Conservation (phyloP, 35 echinoderm and acorn worm species). For the Nesometra sesokonis region DNA sequence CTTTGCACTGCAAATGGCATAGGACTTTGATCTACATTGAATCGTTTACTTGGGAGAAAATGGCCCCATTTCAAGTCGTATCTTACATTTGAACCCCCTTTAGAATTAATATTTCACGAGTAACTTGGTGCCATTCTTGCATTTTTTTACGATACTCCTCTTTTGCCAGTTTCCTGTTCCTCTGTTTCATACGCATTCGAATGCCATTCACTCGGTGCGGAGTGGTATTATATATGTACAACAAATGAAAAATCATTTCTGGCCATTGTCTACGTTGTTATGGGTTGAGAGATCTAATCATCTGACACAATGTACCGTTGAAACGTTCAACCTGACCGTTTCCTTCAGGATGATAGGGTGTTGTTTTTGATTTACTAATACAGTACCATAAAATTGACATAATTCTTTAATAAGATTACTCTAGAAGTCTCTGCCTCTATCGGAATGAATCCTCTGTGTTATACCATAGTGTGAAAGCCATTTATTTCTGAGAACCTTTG, state of each 20-base stretch:
- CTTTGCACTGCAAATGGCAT: too few relatives aligned
- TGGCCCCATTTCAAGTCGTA: too few relatives aligned
- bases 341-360: slow-evolving; percentile 28
- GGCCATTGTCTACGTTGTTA: not conserved
- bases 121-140: too few relatives aligned
- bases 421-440: not conserved
- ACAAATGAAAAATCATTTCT: not conserved
- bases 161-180: too few relatives aligned
- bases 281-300: not conserved
- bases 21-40: too few relatives aligned
- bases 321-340: slow-evolving; percentile 29
- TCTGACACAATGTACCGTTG: slow-evolving; percentile 3
- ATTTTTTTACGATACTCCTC: too few relatives aligned
- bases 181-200: too few relatives aligned
- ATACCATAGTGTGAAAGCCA: not conserved
- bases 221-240: slow-evolving; percentile 21
- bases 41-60: too few relatives aligned
- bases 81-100: too few relatives aligned
- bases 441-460: not conserved
- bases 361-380: not conserved
- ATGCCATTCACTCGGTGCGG: too few relatives aligned
- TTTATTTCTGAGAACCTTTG: too few relatives aligned
- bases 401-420: not conserved
- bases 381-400: not conserved
- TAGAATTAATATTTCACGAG: too few relatives aligned